A percentile compares a stretch with the other conserved stretches of the same genome.
Conservation (phyloP, 2,797 vertebrate species). For the Babyrousa celebensis region DNA sequence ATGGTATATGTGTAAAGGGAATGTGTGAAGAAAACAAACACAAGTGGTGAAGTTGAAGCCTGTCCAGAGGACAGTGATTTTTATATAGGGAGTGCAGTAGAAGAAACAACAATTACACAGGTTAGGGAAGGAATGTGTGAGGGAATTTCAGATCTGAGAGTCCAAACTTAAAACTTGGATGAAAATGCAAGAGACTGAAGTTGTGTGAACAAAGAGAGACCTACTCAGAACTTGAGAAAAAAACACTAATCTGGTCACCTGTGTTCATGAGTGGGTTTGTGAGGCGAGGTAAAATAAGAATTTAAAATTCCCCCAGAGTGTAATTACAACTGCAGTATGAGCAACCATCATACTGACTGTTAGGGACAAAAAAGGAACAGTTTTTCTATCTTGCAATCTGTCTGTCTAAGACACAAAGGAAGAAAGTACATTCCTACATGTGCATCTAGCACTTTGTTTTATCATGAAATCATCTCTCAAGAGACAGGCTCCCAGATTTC, state of each 20-base stretch:
- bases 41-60: not conserved
- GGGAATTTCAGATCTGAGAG: not conserved
- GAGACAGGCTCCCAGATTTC: not conserved
- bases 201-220: not conserved
- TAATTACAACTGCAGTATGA: not conserved
- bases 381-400: not conserved
- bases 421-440: not conserved
- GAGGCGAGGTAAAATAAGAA: not conserved
- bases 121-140: not conserved
- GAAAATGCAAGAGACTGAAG: not conserved
- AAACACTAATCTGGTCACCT: not conserved
- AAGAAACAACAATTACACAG: not conserved
- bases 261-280: not conserved
- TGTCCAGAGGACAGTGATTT: no score
- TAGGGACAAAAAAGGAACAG: not conserved
- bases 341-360: not conserved
- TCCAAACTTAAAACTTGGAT: not conserved
- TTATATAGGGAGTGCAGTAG: rapidly evolving
- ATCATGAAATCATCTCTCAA: not conserved
- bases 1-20: not conserved
- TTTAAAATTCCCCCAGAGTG: not conserved
- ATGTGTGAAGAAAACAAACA: not conserved
- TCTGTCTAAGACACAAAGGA: not conserved
- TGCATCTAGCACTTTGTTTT: not conserved
- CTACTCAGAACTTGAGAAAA: not conserved